Conservation (phyloP, 2,888 invertebrate genomes). For the Calameuta pallipes region DNA sequence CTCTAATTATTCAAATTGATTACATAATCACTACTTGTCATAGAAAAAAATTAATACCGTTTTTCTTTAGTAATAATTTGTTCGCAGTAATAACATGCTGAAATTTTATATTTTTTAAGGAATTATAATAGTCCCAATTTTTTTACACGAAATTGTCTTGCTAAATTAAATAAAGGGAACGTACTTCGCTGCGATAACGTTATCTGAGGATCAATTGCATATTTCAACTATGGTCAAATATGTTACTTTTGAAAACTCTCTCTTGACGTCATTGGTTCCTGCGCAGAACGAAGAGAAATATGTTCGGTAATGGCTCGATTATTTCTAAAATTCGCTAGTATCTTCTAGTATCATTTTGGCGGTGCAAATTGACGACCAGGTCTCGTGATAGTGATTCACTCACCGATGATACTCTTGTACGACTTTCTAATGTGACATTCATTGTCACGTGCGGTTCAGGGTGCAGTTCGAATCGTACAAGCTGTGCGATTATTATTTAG, state of each 20-base stretch:
- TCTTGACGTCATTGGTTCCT: background rate
- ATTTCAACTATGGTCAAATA: background rate
- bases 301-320: background rate
- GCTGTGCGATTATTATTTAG: background rate
- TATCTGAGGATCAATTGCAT: background rate
- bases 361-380: background rate
- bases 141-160: background rate
- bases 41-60: background rate
- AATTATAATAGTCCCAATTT: background rate
- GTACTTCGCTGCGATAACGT: background rate
- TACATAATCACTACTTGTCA: background rate
- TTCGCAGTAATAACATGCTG: too few species aligned
- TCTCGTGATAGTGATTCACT: background rate
- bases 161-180: background rate
- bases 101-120: background rate
- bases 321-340: too few species aligned
- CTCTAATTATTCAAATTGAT: background rate
- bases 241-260: background rate
- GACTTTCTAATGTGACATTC: background rate
- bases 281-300: background rate
- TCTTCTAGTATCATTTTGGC: background rate
- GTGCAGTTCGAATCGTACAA: background rate
- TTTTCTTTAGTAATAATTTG: background rate
- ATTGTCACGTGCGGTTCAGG: background rate
- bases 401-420: background rate